Percentiles rank a stretch among this genome's conserved stretches.
Evolutionary conservation across 2,797 vertebrate species (phyloP).

Genomic region (Xenopus petersii): DNA sequence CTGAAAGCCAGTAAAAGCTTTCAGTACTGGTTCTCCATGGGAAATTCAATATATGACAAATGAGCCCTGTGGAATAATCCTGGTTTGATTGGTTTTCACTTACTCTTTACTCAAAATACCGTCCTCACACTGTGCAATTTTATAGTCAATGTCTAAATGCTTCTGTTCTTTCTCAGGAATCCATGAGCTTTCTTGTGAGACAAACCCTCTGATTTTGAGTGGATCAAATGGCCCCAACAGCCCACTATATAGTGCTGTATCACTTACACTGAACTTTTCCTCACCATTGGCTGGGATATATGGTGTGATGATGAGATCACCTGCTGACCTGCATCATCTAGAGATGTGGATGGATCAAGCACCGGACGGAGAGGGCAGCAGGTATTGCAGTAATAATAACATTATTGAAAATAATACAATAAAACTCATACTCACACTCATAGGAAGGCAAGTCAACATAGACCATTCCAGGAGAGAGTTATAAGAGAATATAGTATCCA

Average conservation of each 20-base stretch:
- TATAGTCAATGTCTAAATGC: neutral
- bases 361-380: neutral
- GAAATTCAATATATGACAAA: too few species aligned
- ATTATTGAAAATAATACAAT: too few species aligned
- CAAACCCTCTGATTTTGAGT: conserved; percentile 81
- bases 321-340: conserved; percentile 63
- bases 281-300: conserved; percentile 77
- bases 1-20: too few species aligned
- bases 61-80: too few species aligned
- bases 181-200: conserved; percentile 80
- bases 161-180: conserved; percentile 64
- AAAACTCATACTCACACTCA: too few species aligned
- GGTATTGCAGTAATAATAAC: conserved; percentile 12
- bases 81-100: too few species aligned
- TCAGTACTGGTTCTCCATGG: too few species aligned
- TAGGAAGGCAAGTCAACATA: too few species aligned
- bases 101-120: too few species aligned
- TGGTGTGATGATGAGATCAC: conserved; percentile 79
- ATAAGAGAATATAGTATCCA: too few species aligned
- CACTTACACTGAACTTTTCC: conserved; percentile 81
- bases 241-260: conserved; percentile 63
- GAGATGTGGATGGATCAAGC: neutral
- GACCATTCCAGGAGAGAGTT: too few species aligned
- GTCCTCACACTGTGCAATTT: neutral
- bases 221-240: conserved; percentile 68